These are phyloP conservation scores for Cabera pusaria DNA, from an alignment of 2,888 invertebrate species.

Conservation along the genomic window DNA sequence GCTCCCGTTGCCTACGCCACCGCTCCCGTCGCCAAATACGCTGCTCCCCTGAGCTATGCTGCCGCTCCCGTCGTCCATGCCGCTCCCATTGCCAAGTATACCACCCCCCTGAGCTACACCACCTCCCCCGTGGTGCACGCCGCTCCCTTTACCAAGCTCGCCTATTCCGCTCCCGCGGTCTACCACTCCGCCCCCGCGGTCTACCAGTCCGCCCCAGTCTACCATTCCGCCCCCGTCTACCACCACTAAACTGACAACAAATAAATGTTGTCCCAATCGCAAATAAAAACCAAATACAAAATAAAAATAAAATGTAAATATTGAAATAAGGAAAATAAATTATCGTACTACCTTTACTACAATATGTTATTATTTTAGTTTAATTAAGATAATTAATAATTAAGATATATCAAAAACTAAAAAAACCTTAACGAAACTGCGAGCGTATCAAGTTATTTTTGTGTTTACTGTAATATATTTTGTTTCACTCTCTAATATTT, in stretches of 20 bases:
- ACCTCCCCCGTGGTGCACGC: constrained; percentile 55
- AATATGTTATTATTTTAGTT: too few species aligned
- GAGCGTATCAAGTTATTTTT: too few species aligned
- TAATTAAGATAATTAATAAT: too few species aligned
- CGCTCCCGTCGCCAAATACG: constrained; percentile 38
- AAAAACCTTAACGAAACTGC: too few species aligned
- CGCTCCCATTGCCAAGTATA: constrained; percentile 17
- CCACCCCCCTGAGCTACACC: constrained; percentile 55
- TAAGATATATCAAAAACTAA: too few species aligned
- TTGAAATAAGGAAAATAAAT: constrained; percentile 21
- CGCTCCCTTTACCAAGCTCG: constrained; percentile 65
- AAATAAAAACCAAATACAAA: too few species aligned
- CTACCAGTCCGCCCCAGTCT: constrained; percentile 45
- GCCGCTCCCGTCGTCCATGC: constrained; percentile 35
- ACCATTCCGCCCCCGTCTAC: constrained; percentile 72
- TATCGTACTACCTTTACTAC: too few species aligned
- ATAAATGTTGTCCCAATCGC: too few species aligned
- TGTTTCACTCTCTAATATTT: too few species aligned
- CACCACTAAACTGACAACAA: constrained; percentile 62
- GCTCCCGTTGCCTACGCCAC: constrained; percentile 59
- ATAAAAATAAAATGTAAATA: too few species aligned
- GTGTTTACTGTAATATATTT: too few species aligned
- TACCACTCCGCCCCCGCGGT: constrained; percentile 72
- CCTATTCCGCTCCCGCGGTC: constrained; percentile 54
- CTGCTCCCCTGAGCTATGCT: constrained; percentile 35